Base-by-base conservation (phyloP, 1,140 invertebrate species). In the Branchinecta lindahli region DNA sequence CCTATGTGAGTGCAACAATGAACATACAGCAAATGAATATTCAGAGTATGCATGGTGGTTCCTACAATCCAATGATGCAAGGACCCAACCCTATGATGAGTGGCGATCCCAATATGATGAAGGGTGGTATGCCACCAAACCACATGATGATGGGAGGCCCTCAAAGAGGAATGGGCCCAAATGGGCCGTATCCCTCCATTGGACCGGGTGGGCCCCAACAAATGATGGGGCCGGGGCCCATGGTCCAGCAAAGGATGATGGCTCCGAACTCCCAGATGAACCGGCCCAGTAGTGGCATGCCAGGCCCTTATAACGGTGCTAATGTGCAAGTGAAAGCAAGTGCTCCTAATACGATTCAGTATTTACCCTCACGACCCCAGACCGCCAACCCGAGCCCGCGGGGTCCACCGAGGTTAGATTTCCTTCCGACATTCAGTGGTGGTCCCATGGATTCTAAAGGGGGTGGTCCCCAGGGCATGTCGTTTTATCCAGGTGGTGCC, bases 341-440 rank as follows among this genome's bases (percentile, higher is more conserved):
- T 80, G 94, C 94, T 3, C 94, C 94, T 0, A 97, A 97, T 79
- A 97, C 94, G 12, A 97, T 98, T 76, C 94, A 97, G 81, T 98
- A 98, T 83, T 85, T 97, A 77, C 94, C 94, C 44, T 91, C 92
- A 47, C 84, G 91, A 80, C 87, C 90, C 10, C 90, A 91, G 75
- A 83, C 87, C 73, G 80, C 70, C 73, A 68, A 70, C 70, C 73
- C 74, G 66, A 71, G 74, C 47, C 83, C 85, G 8, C 82, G 89
- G 68, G 87, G 87, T n/a, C 90, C 90, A 1, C 92, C 92, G 8
- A 93, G 91, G 77, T 81, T 96, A 67, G 93, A 96, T 72, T 96
- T 96, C 79, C 82, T 96, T 71, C 92, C 92, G 75, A 84, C 91
- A 68, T 93, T 90, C 75, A 86, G 90, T 9, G 91, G 72, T 69